Base-by-base conservation (phyloP, 2,888 invertebrate species). In the Caenorhabditis uteleia region DNA sequence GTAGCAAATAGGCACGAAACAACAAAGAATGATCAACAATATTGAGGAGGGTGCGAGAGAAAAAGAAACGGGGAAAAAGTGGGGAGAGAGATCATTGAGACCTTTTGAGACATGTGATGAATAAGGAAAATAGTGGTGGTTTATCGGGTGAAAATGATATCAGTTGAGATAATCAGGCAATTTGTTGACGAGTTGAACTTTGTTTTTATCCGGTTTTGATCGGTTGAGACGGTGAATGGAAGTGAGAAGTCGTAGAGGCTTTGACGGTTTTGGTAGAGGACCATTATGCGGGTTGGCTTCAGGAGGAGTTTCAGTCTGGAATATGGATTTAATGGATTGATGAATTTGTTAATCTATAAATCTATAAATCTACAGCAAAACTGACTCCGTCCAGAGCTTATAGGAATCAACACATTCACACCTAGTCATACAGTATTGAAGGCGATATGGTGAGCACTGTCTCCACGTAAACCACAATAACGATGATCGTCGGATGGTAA, bases 221-320 rank as follows among this genome's bases (percentile, higher is more conserved):
- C 21, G 44, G 20, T 34, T 59, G 34, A n/a, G n/a, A 72, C 45
- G 12, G 44, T 38, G 23, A 69, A 64, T 3, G 72, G 72, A 4
- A 67, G 27, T 5, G 50, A 53, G 38, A 69, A 60, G 27, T 72
- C 68, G 39, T 43, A 69, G 4, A 72, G 43, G 14, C 64, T 64
- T n/a, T 56, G 42, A 1, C 38, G 26, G n/a, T 69, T 67, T 38
- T 69, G 68, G 10, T 60, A 20, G 6, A 61, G 43, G 10, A 72
- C 39, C 5, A 68, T 16, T 18, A 60, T 39, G 26, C 71, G 58
- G 18, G 61, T 62, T 7, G 59, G 46, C 12, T 16, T 36, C n/a
- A n/a, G n/a, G n/a, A n/a, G n/a, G n/a, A n/a, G n/a, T n/a, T n/a
- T n/a, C n/a, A n/a, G n/a, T n/a, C n/a, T n/a, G n/a, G n/a, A n/a